These are phyloP conservation scores for Horisme vitalbata DNA, from an alignment of 2,888 invertebrate species.

Conservation along the genomic window DNA sequence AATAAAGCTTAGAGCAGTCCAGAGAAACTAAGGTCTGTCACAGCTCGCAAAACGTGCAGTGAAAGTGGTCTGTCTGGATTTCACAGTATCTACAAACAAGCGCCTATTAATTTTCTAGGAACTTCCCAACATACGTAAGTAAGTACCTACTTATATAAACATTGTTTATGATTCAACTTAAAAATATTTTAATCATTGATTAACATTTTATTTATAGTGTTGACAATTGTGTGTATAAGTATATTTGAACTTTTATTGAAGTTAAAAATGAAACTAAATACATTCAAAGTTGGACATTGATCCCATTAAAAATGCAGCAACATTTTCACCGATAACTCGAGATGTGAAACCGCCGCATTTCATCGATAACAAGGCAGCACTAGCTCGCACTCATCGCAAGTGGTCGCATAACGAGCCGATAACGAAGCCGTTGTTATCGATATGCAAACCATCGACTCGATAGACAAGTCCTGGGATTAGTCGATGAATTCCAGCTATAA, in stretches of 20 bases:
- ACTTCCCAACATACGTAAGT: no score
- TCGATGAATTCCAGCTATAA: not conserved
- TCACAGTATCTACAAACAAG: constrained; percentile 2
- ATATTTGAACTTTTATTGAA: no score
- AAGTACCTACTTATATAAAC: no score
- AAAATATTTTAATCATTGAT: no score
- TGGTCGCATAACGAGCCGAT: constrained; percentile 72
- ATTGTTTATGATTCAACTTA: no score
- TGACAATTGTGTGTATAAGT: no score
- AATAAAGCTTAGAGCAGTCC: constrained; percentile 3
- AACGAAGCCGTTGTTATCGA: constrained; percentile 74
- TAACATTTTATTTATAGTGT: no score
- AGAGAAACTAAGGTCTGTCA: constrained; percentile 18
- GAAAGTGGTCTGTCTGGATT: constrained; percentile 21
- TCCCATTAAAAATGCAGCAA: no score
- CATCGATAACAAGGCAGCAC: constrained; percentile 35
- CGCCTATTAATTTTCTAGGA: constrained; percentile 8
- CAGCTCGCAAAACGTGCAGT: constrained; percentile 15
- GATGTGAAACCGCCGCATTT: not conserved
- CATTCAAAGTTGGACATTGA: no score
- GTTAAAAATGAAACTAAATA: no score
- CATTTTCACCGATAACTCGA: no score
- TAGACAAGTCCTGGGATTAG: constrained; percentile 19
- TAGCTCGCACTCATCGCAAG: constrained; percentile 57
- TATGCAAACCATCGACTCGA: constrained; percentile 46